Evolutionary conservation across 1,140 invertebrate species (phyloP).

Genomic region (Dryas iulia): DNA sequence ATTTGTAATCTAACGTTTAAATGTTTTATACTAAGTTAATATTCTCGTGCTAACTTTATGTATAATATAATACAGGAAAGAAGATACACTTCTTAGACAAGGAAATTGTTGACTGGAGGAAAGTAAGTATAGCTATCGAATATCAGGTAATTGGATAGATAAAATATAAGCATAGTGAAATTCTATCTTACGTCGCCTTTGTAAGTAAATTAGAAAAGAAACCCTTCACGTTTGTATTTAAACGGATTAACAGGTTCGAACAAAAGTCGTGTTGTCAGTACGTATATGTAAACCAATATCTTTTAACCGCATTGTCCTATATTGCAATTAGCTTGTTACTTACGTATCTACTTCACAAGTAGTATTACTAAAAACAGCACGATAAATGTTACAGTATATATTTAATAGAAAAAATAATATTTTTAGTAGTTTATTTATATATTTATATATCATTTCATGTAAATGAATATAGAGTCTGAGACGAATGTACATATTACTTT

Average conservation of each 20-base stretch:
- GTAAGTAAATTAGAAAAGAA: slow-evolving; percentile 32
- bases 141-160: slow-evolving; percentile 33
- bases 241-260: slow-evolving; percentile 28
- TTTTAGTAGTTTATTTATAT: not conserved
- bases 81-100: slow-evolving; percentile 12
- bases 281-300: slow-evolving; percentile 17
- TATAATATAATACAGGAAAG: slow-evolving; percentile 4
- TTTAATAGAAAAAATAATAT: no score
- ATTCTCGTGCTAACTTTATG: not conserved
- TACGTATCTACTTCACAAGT: not conserved
- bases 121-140: slow-evolving; percentile 32
- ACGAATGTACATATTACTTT: no score
- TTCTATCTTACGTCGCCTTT: slow-evolving; percentile 14
- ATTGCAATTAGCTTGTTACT: not conserved
- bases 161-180: slow-evolving; percentile 20
- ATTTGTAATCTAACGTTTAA: not conserved
- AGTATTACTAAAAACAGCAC: no score
- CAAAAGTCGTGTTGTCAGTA: not conserved
- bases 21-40: not conserved
- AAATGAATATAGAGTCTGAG: not conserved
- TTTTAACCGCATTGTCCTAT: slow-evolving; percentile 10
- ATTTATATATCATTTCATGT: not conserved
- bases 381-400: no score
- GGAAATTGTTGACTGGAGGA: slow-evolving; percentile 17
- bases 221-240: slow-evolving; percentile 29